phyloP scores from a whole-genome alignment of 2,113 vertebrate genomes.

The Serranochromis macrocephalus region DNA sequence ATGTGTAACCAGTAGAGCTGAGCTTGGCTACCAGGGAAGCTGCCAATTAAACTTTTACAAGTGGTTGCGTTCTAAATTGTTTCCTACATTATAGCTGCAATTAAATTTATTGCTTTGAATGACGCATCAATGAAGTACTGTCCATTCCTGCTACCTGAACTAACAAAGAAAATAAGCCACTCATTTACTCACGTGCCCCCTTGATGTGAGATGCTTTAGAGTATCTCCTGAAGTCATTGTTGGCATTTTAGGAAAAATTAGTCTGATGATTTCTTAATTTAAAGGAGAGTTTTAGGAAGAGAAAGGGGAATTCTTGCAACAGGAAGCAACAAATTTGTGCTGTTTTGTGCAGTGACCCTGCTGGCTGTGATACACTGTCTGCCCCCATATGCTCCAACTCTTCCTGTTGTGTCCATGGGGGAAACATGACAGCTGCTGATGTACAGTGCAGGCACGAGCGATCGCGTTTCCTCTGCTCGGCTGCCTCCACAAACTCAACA shows the following conservation, averaged over 20 bases:
- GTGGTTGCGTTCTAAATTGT: constrained; percentile 39
- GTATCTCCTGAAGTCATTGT: not conserved
- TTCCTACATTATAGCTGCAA: not conserved
- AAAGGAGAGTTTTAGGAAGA: not conserved
- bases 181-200: not conserved
- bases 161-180: not conserved
- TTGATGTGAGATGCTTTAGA: not conserved
- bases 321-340: not conserved
- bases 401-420: constrained; percentile 32
- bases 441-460: constrained; percentile 26
- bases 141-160: constrained; percentile 24
- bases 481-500: constrained; percentile 36
- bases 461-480: constrained; percentile 26
- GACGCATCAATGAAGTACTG: constrained; percentile 28
- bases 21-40: not conserved
- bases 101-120: not conserved
- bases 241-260: not conserved
- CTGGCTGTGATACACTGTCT: constrained; percentile 24
- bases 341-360: not conserved
- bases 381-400: constrained; percentile 21
- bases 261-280: not conserved
- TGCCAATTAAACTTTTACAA: not conserved
- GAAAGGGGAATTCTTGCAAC: not conserved
- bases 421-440: constrained; percentile 55
- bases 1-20: not conserved